Base-by-base conservation (phyloP, 2,113 vertebrate genomes). In the Ceyx margarethae region DNA sequence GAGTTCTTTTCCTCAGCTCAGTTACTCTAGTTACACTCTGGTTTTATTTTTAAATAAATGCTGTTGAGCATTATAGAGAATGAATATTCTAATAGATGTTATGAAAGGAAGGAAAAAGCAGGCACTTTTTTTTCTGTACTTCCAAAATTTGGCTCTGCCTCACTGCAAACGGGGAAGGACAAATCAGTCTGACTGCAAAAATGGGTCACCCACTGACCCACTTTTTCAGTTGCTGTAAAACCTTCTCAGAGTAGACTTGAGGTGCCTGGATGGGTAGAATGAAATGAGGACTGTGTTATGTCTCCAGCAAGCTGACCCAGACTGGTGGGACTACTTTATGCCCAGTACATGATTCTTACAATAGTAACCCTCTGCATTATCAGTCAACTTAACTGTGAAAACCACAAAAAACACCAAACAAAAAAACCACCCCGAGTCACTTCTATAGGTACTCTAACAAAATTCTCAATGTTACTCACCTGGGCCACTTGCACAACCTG, bases 401-500 rank as follows among this genome's bases (percentile, higher is more conserved):
- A 46, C 3, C 22, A 18, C 46, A 45, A 45, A 45, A 54, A 71
- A 46, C 3, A 50, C 46, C 20, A 45, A 45, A 45, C 43, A 37
- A 11, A 37, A 37, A 45, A 45, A 23, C 25, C 5, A 43, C 19
- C 21, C 33, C 42, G 43, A 31, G 46, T 17, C 16, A 8, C 72
- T 37, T 75, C 14, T 25, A 0, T 51, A 89, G 72, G 15, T 51
- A 23, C 22, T 84, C 35, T 51, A 45, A 11, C 25, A 60, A 29
- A 26, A 2, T 28, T 58, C 20, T 37, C 37, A 37, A 57, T 9
- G 40, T 71, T 13, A 88, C 98, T 94, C 96, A 99, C 99, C 98
- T 98, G 98, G 23, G 99, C 98, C 92, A 99, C 99, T 93, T 99
- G 99, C 62, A 99, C 98, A 89, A 99, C 99, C 96, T 99, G 99